phyloP scores from a whole-genome alignment of 2,797 vertebrate genomes.

The Phrynocephalus forsythii region DNA sequence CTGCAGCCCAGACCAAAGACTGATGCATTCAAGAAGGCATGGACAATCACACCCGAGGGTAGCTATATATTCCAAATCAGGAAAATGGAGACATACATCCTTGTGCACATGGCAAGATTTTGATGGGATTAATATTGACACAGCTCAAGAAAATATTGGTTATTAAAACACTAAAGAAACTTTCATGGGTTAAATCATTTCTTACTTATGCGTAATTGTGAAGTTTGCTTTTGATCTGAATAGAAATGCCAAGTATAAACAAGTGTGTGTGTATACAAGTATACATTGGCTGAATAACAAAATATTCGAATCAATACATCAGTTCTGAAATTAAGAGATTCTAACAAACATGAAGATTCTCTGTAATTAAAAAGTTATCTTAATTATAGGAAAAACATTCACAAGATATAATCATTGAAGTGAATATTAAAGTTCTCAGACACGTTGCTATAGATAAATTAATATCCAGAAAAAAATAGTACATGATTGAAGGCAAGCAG shows the following conservation, averaged over 20 bases:
- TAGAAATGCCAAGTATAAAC: not conserved
- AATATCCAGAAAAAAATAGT: not conserved
- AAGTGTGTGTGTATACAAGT: not conserved
- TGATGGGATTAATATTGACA: no score
- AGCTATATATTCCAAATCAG: not conserved
- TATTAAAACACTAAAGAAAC: not conserved
- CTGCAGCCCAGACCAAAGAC: not conserved
- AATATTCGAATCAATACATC: not conserved
- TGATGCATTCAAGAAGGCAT: not conserved
- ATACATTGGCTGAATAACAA: not conserved
- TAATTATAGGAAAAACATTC: not conserved
- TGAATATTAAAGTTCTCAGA: not conserved
- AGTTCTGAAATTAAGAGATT: not conserved
- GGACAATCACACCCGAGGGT: no score
- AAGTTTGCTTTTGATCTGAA: not conserved
- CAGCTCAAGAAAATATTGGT: not conserved
- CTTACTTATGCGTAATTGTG: not conserved
- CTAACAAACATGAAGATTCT: not conserved
- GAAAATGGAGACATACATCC: not conserved
- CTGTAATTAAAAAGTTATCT: not conserved
- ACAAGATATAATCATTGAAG: not conserved
- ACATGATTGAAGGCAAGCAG: not conserved
- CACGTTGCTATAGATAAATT: not conserved
- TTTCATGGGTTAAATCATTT: not conserved
- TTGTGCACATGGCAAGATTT: not conserved